These are phyloP conservation scores for Pica pica DNA, from an alignment of 2,113 vertebrate genomes.

Conservation along the genomic window DNA sequence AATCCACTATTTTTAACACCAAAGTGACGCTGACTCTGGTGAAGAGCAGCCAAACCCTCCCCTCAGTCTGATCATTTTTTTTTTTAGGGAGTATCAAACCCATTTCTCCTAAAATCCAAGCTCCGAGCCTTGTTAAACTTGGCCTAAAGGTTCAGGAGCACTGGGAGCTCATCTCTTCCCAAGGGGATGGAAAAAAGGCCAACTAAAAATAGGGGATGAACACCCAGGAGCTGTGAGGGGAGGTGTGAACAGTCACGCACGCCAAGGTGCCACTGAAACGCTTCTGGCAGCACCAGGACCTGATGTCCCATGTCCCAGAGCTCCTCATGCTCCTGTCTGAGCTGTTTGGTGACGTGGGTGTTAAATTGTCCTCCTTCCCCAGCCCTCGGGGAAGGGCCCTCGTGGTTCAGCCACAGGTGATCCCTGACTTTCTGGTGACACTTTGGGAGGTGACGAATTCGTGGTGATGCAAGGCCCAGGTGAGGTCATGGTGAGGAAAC, in stretches of 20 bases:
- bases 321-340: background rate
- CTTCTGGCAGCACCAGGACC: background rate
- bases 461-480: background rate
- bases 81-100: background rate
- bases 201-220: background rate
- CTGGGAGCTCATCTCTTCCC: fast-evolving
- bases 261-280: background rate
- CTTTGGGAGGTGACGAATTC: background rate
- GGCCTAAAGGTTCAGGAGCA: background rate
- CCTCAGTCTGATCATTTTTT: too few relatives aligned
- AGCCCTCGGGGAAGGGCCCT: background rate
- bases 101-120: background rate
- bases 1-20: background rate
- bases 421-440: background rate
- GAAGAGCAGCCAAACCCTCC: background rate
- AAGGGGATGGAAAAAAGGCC: background rate
- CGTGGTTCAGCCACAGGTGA: background rate
- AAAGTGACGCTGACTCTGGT: background rate
- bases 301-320: background rate
- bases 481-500: background rate
- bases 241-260: background rate
- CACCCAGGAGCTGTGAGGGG: background rate
- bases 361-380: background rate
- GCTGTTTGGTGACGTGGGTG: background rate
- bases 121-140: background rate